These are phyloP conservation scores for Australoheros facetus DNA, from an alignment of 2,797 vertebrate genomes.

Conservation along the genomic window DNA sequence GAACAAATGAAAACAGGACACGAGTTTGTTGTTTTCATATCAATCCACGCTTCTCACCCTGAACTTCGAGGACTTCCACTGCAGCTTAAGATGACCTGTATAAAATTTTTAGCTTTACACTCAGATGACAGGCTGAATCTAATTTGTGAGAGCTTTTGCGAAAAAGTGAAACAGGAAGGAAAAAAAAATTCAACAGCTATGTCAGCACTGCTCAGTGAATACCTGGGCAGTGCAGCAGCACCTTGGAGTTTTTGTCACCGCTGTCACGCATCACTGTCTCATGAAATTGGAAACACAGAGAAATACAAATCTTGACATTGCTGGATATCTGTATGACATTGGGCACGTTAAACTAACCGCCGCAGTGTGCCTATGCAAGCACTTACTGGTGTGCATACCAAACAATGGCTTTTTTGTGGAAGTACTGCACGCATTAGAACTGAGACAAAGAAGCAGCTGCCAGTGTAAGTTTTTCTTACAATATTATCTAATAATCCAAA, in stretches of 20 bases:
- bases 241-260: conserved; percentile 73
- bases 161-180: conserved; percentile 48
- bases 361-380: conserved; percentile 60
- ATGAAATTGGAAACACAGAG: conserved; percentile 80
- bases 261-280: conserved; percentile 80
- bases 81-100: conserved; percentile 26
- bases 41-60: conserved; percentile 10
- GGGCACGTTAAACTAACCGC: conserved; percentile 62
- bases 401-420: conserved; percentile 54
- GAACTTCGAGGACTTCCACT: conserved; percentile 39
- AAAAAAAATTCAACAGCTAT: conserved; percentile 46
- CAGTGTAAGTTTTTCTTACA: conserved; percentile 39
- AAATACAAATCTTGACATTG: conserved; percentile 81
- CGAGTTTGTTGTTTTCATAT: conserved; percentile 2
- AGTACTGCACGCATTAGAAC: neutral
- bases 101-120: conserved; percentile 26
- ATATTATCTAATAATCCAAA: conserved; percentile 60
- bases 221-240: conserved; percentile 57
- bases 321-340: conserved; percentile 78
- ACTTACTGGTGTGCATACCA: conserved; percentile 52
- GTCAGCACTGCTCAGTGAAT: conserved; percentile 68
- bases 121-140: conserved; percentile 60
- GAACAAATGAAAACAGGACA: neutral
- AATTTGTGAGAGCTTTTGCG: conserved; percentile 47
- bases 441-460: conserved; percentile 36